Conservation (phyloP, 2,113 vertebrate species). For the Uria aalge region DNA sequence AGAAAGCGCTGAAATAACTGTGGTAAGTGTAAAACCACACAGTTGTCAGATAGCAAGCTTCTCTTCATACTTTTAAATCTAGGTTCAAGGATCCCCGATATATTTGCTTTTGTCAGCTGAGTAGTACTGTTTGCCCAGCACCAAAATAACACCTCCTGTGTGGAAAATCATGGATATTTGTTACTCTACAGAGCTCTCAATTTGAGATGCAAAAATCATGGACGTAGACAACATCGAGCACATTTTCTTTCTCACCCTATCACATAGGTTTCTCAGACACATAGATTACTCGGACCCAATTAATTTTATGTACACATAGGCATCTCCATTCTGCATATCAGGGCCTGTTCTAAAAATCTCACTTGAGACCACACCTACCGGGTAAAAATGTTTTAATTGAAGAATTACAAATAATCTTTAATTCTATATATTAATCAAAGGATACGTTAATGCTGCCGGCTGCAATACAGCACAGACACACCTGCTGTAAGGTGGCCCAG, state of each 20-base stretch:
- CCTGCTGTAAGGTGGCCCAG: neutral
- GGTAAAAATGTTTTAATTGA: neutral
- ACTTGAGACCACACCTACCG: neutral
- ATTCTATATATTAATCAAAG: neutral
- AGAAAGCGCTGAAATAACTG: neutral
- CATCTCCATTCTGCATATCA: neutral
- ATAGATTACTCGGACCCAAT: neutral
- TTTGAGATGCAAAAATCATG: neutral
- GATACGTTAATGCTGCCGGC: neutral
- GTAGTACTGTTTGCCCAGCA: neutral
- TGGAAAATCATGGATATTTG: neutral
- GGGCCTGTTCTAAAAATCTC: neutral
- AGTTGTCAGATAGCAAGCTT: neutral
- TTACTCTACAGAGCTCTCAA: neutral
- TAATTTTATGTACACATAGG: neutral
- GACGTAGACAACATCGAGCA: neutral
- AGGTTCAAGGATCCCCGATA: neutral
- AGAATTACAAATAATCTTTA: neutral
- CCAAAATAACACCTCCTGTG: neutral
- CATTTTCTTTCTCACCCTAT: neutral
- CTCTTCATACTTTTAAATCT: neutral
- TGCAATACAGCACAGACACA: neutral
- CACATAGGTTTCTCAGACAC: neutral
- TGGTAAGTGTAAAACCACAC: neutral
- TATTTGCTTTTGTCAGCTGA: conserved; percentile 9